Base-by-base conservation (phyloP, 2,888 invertebrate species). In the Drosophila algonquin region DNA sequence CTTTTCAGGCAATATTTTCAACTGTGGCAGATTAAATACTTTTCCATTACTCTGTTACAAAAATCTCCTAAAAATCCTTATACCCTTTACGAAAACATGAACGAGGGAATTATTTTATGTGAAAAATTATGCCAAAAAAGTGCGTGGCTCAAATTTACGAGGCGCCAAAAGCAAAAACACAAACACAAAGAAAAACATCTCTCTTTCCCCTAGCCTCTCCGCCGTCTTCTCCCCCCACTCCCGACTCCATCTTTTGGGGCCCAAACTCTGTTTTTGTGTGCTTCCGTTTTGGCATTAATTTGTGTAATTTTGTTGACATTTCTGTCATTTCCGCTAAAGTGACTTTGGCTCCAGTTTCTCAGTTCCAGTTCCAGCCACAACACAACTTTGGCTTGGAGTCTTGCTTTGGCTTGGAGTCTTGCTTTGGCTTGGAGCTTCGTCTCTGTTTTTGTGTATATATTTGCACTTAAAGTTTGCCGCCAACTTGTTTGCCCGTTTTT, bases 251-350 rank as follows among this genome's bases (percentile, higher is more conserved):
- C 32, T 9, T 32, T 32, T 3, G 3, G 9, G 1, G 9, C 32
- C 32, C 9, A 40, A 40, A 40, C n/a, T 46, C 45, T 40, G 16
- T 47, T 53, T 63, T 63, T 46, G n/a, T 40, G 50, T 18, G 24
- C 52, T 62, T 35, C 51, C 59, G 52, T 56, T 61, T 73, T 44
- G 57, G 68, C 71, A 54, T 64, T 70, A 60, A 64, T 77, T 79
- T 76, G 44, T 58, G 61, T 77, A 79, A 59, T 68, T 77, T 72
- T 63, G 64, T 73, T 79, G 71, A 76, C 53, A 79, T 52, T 65
- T 74, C 59, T 69, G 74, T 44, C 72, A 64, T 69, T 77, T 79
- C 57, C 56, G 75, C 16, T 51, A 60, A 65, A 69, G 54, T 63
- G 60, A 52, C 63, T 72, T 60, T 52, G 58, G 45, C 24, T 54